phyloP scores from a whole-genome alignment of 92 coral and sea anemone species.

The Parazoanthus darwini region DNA sequence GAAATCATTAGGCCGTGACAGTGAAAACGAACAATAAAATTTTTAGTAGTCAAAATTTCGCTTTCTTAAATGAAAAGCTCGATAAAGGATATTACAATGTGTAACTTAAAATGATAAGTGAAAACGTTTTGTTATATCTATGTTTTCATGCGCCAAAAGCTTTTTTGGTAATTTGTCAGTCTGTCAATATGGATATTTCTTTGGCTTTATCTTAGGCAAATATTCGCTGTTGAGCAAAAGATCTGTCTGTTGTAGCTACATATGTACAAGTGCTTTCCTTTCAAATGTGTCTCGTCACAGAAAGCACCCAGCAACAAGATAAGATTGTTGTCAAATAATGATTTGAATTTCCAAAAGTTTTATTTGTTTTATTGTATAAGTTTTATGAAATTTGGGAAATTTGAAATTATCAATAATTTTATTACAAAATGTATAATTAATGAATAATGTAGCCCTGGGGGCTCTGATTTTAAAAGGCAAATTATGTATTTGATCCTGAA shows the following conservation, averaged over 20 bases:
- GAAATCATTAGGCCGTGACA: conserved; percentile 4
- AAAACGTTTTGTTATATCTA: background rate
- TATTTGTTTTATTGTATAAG: background rate
- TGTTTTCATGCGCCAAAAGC: background rate
- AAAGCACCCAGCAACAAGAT: background rate
- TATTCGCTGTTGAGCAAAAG: background rate
- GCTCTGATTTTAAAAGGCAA: background rate
- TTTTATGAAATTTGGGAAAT: background rate
- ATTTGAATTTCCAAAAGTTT: too few relatives aligned
- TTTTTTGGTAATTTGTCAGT: background rate
- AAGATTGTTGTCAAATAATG: background rate
- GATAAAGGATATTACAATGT: too few relatives aligned
- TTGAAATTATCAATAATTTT: background rate
- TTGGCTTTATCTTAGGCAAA: background rate
- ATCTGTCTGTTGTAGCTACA: conserved; percentile 34
- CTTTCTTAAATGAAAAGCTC: background rate
- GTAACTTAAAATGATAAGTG: background rate
- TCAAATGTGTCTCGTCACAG: background rate
- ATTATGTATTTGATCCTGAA: background rate
- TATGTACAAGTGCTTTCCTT: background rate
- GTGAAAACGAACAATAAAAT: background rate
- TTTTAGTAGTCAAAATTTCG: background rate
- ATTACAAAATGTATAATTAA: background rate
- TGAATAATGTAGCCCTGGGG: background rate
- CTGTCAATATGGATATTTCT: background rate